A percentile compares a stretch with the other conserved stretches of the same genome.
phyloP scores from a whole-genome alignment of 2,888 invertebrate genomes.

The Hirtodrosophila duncani region DNA sequence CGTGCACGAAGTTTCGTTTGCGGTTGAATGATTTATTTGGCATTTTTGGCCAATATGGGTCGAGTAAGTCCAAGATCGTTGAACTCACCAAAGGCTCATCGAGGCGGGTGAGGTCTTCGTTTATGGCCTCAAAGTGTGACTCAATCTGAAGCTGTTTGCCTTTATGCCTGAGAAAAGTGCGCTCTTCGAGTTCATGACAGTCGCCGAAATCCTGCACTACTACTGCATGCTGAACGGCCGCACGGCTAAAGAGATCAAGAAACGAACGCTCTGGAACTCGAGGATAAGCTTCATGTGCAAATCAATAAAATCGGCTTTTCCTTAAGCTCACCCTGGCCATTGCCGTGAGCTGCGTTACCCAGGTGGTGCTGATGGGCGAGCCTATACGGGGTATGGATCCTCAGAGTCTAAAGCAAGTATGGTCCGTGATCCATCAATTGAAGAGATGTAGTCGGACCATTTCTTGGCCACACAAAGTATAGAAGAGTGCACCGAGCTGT shows the following conservation, averaged over 20 bases:
- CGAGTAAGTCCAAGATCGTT: conserved; percentile 11
- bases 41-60: conserved; percentile 3
- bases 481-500: conserved; percentile 15
- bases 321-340: conserved; percentile 5
- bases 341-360: not conserved
- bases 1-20: not conserved
- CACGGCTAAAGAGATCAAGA: not conserved
- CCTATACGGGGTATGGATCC: conserved; percentile 8
- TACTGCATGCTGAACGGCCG: conserved; percentile 11
- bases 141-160: not conserved
- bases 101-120: conserved; percentile 6
- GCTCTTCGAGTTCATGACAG: conserved; percentile 7
- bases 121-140: not conserved
- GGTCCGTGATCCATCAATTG: conserved; percentile 5
- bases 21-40: conserved; percentile 8
- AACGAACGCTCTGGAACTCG: not conserved
- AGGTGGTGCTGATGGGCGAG: conserved; percentile 10
- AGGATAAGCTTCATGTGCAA: not conserved
- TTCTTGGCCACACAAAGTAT: conserved; percentile 14
- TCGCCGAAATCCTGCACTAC: conserved; percentile 1
- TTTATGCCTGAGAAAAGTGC: conserved; percentile 2
- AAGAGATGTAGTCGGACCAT: conserved; percentile 9
- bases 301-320: conserved; percentile 1
- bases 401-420: not conserved
- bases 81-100: conserved; percentile 1